These are phyloP conservation scores for Malthinus seriepunctatus DNA, from an alignment of 2,888 invertebrate species.

Conservation along the genomic window DNA sequence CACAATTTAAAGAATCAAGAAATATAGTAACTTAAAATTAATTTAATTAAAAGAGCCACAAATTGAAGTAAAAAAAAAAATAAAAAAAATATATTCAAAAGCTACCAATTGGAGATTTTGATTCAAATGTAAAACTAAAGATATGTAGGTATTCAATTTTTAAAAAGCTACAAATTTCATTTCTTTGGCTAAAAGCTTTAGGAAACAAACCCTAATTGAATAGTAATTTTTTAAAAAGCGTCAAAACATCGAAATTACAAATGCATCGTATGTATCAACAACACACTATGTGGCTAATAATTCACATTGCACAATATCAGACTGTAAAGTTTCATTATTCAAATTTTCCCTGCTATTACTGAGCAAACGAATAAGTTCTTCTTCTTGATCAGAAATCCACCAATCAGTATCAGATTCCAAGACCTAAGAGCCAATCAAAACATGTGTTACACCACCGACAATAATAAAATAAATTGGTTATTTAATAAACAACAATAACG, in stretches of 20 bases:
- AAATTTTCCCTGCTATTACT: conserved; percentile 70
- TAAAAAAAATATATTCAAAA: too few relatives aligned
- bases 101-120: too few relatives aligned
- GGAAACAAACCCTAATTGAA: too few relatives aligned
- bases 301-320: conserved; percentile 52
- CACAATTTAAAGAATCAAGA: background rate
- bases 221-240: too few relatives aligned
- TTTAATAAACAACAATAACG: conserved; percentile 29
- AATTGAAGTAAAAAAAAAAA: too few relatives aligned
- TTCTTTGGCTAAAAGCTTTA: too few relatives aligned
- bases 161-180: too few relatives aligned
- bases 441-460: conserved; percentile 51
- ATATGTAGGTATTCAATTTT: too few relatives aligned
- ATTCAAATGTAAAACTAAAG: too few relatives aligned
- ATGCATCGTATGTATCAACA: background rate
- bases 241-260: background rate
- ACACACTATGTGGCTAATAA: conserved; percentile 23
- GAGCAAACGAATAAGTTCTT: conserved; percentile 73
- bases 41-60: too few relatives aligned
- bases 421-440: conserved; percentile 55
- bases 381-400: conserved; percentile 79
- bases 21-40: background rate
- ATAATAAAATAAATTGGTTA: conserved; percentile 26
- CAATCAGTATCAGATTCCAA: conserved; percentile 73
- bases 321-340: conserved; percentile 53